Percentiles rank a stretch among this genome's conserved stretches.
Evolutionary conservation across 2,797 vertebrate species (phyloP).

Genomic region (Brachyrhaphis roseni): DNA sequence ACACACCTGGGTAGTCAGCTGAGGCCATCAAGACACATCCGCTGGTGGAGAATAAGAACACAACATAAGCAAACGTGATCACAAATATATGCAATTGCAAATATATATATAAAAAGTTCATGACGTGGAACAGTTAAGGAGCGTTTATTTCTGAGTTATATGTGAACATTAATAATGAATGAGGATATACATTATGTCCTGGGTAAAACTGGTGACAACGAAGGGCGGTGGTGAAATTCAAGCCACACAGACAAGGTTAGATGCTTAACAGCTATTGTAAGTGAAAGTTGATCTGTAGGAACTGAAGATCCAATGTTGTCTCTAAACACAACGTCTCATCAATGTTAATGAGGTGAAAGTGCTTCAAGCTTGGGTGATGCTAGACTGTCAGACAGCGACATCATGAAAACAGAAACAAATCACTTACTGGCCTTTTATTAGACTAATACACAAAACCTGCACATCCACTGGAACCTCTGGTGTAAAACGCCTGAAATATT

Average conservation of each 20-base stretch:
- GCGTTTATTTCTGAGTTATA: slow-evolving; percentile 26
- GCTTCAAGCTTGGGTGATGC: not conserved
- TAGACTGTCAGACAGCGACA: slow-evolving; percentile 1
- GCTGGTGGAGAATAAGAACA: not conserved
- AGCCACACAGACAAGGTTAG: slow-evolving; percentile 25
- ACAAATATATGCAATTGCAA: not conserved
- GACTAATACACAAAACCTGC: not conserved
- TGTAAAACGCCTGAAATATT: not conserved
- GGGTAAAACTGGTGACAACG: not conserved
- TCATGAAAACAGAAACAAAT: not conserved
- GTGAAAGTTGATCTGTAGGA: slow-evolving; percentile 47
- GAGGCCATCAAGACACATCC: not conserved
- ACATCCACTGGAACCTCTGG: not conserved
- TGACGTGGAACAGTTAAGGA: slow-evolving; percentile 23
- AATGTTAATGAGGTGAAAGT: slow-evolving; percentile 51
- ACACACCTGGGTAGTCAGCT: not conserved
- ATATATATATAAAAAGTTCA: not conserved
- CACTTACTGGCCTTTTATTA: not conserved
- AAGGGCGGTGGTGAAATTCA: slow-evolving; percentile 24
- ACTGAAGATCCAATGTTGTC: slow-evolving; percentile 31
- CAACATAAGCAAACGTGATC: not conserved
- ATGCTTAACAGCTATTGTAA: slow-evolving; percentile 20
- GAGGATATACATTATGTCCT: not conserved
- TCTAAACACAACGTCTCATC: slow-evolving; percentile 40
- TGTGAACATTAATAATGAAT: slow-evolving; percentile 14